Evolutionary conservation across 2,797 vertebrate species (phyloP), one percentile per base, ranked within the genome.

Genomic region (Heteromormyrus szaboi): DNA sequence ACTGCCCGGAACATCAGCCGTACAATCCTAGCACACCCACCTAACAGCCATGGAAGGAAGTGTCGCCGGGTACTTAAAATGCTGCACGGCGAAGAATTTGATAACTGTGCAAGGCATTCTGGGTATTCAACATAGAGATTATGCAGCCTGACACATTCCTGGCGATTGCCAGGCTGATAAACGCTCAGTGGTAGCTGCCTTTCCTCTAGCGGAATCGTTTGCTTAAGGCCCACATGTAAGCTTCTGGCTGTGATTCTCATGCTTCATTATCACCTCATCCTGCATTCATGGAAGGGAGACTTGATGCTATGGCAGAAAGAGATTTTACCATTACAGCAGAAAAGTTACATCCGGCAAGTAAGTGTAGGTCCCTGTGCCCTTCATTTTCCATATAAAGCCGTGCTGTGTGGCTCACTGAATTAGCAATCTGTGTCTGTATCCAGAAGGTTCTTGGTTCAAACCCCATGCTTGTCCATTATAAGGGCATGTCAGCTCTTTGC

Each of bases 211-310:
- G 12, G 65, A 4, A 72, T 29, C 12, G 12, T 37, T 72, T 6
- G 65, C 62, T 68, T 29, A 68, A 68, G 29, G 62, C 1, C 29
- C 29, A 72, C 48, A 53, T 53, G 6, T 29, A 11, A 14, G 76
- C 5, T 17, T 44, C 48, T 22, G 41, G 50, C 50, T n/a, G 46
- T 37, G 4, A 29, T 37, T 17, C 50, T 44, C 2, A 2, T 41
- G 17, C 9, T 3, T 56, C 50, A 22, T 11, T 54, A 50, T 85
- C 53, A 51, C 37, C 51, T 88, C 37, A 48, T 62, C 29, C 29
- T 2, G 65, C 29, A 88, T 88, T 84, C 79, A 62, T 84, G 17
- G 76, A 84, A 84, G 0, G 25, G 88, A 79, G 72, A 84, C 72
- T 62, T 14, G 54, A 84, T 62, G 81, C 88, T 48, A 22, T 11